Base-by-base conservation (phyloP, 1,140 invertebrate species). In the Camponotus vicinus region DNA sequence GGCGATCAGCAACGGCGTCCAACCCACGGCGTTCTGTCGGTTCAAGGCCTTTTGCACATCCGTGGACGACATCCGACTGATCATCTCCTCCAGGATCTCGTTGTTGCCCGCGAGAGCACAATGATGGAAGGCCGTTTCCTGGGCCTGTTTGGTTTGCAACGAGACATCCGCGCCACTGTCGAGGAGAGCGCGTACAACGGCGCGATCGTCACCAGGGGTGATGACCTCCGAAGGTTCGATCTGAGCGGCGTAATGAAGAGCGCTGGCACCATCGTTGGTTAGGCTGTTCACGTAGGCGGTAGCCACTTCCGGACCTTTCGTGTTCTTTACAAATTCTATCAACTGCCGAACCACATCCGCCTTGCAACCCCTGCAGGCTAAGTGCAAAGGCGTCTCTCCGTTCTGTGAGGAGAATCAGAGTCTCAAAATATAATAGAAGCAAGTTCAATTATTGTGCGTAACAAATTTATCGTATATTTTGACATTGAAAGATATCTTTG, bases 1-100 rank as follows among this genome's bases (percentile, higher is more conserved):
- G 13, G 99, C 99, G 85, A 99, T 98, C 34, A 99, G 95, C 76
- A 99, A 95, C 3, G 99, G 99, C 0, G 99, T 99, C 98, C 99
- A 99, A 2, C 99, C 99, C 79, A 97, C 96, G 3, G 96, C 96
- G 37, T 98, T 98, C 92, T 99, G 99, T 92, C 97, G 97, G 93
- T 99, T 99, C 85, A 99, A 96, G 0, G 98, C 98, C 94, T 98
- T 97, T 93, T 99, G 98, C 3, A 99, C 97, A 88, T 98, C 97
- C 2, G 97, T 97, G 1, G 97, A 96, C 52, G 97, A 97, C 96
- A 99, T 98, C 92, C 98, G 97, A 75, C 97, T 96, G 45, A 99
- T 97, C 96, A 99, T 99, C 94, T 99, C 99, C 69, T 97, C 96
- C 69, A 99, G 95, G 21, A 99, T 97, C 88, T 99, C 98, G 93